Evolutionary conservation across 2,888 invertebrate genomes (phyloP).

Genomic region (Diadegma fenestrale): DNA sequence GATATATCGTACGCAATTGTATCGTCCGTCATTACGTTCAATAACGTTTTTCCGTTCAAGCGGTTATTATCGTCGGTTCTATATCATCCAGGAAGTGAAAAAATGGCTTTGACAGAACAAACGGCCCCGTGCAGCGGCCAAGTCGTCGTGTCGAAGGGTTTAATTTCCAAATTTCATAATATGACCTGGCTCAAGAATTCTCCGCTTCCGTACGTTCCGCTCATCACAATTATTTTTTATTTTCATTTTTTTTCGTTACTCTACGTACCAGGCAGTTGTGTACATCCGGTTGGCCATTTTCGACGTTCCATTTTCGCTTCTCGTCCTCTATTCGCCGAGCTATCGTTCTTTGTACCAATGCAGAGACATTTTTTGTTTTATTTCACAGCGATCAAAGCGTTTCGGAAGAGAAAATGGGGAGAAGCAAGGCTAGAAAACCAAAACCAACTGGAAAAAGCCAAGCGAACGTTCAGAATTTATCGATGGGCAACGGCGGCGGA

Average conservation of each 20-base stretch:
- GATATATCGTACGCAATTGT: background rate
- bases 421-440: background rate
- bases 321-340: background rate
- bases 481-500: background rate
- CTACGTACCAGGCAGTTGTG: background rate
- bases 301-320: too few species aligned
- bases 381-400: slow-evolving; percentile 35
- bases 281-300: too few species aligned
- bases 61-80: slow-evolving; percentile 5
- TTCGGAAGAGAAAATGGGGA: background rate
- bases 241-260: slow-evolving; percentile 56
- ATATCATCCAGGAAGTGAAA: slow-evolving; percentile 12
- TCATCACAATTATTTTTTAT: background rate
- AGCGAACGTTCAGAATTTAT: background rate
- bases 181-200: slow-evolving; percentile 77
- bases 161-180: slow-evolving; percentile 73
- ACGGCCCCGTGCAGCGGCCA: background rate
- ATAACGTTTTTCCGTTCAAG: background rate
- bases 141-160: background rate
- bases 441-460: background rate
- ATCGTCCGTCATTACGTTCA: background rate
- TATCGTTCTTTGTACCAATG: too few species aligned
- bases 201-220: slow-evolving; percentile 60
- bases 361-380: slow-evolving; percentile 63
- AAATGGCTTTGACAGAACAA: slow-evolving; percentile 34